Evolutionary conservation across 2,888 invertebrate genomes (phyloP).

Genomic region (Andricus quercusramuli): DNA sequence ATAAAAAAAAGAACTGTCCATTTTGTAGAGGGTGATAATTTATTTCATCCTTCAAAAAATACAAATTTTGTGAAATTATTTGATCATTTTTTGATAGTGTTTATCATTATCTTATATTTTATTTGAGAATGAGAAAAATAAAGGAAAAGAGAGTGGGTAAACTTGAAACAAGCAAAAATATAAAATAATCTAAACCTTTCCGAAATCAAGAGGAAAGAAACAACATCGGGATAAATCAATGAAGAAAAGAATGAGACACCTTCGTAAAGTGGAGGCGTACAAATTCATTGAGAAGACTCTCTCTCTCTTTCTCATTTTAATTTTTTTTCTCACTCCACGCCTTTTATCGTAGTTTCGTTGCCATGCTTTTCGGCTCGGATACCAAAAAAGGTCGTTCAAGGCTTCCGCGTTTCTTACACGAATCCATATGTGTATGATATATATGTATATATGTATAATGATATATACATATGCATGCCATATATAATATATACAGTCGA

Average conservation of each 20-base stretch:
- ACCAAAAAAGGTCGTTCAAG: slow-evolving; percentile 61
- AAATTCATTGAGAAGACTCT: slow-evolving; percentile 2
- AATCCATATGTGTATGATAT: slow-evolving; percentile 31
- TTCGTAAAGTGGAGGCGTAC: background rate
- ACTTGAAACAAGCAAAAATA: too few species aligned
- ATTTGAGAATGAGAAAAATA: too few species aligned
- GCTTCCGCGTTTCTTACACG: slow-evolving; percentile 49
- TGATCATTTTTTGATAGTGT: too few species aligned
- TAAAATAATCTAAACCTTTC: too few species aligned
- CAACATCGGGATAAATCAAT: slow-evolving; percentile 19
- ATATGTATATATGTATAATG: background rate
- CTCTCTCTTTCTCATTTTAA: background rate
- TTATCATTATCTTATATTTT: too few species aligned
- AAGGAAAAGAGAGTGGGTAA: too few species aligned
- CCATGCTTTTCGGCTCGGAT: slow-evolving; percentile 51
- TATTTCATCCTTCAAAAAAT: too few species aligned
- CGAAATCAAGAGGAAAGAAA: background rate
- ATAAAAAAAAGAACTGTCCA: too few species aligned
- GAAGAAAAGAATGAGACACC: background rate
- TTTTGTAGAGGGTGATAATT: too few species aligned
- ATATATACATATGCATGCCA: slow-evolving; percentile 12
- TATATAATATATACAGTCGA: slow-evolving; percentile 13
- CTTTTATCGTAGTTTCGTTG: slow-evolving; percentile 45
- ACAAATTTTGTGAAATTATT: too few species aligned
- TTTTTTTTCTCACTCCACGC: background rate